Evolutionary conservation across 2,113 vertebrate genomes (phyloP), one percentile per base, ranked within the genome.

Genomic region (Menura novaehollandiae): DNA sequence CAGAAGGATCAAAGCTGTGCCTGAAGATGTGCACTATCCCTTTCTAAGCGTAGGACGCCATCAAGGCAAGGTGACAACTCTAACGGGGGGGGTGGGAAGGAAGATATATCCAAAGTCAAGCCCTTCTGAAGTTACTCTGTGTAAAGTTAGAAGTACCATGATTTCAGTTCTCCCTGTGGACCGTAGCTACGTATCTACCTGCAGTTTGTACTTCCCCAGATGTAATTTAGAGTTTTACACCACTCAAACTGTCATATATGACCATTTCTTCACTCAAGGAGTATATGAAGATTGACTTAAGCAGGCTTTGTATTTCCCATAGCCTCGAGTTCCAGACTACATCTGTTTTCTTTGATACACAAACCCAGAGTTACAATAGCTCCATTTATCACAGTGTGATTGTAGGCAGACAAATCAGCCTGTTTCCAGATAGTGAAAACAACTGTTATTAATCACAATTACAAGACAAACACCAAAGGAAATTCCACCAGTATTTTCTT

Each of bases 381-480:
- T 98, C 98, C 98, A 99, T 99, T 99, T 99, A 99, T 99, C 99
- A 99, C 98, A 97, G 96, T 91, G 98, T 99, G 99, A 99, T 99
- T 99, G 99, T 98, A 99, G 98, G 98, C 98, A 99, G 99, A 99
- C 99, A 99, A 99, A 99, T 98, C 98, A 98, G 99, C 94, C 98
- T 99, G 98, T 97, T 98, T 98, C 98, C 97, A 99, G 99, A 99
- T 99, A 99, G 98, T 94, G 95, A 98, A 98, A 98, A 98, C 98
- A 98, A 97, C 98, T 95, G 98, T 98, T 99, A 99, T 99, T 99
- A 99, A 99, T 99, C 99, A 99, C 99, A 99, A 99, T 99, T 99
- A 99, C 98, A 99, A 99, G 97, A 97, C 98, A 98, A 98, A 98
- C 97, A 96, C 94, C 98, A 98, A 96, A 97, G 95, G 98, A 98